Base-by-base conservation (phyloP, 2,113 vertebrate genomes). In the Ptilorrhoa leucosticta region DNA sequence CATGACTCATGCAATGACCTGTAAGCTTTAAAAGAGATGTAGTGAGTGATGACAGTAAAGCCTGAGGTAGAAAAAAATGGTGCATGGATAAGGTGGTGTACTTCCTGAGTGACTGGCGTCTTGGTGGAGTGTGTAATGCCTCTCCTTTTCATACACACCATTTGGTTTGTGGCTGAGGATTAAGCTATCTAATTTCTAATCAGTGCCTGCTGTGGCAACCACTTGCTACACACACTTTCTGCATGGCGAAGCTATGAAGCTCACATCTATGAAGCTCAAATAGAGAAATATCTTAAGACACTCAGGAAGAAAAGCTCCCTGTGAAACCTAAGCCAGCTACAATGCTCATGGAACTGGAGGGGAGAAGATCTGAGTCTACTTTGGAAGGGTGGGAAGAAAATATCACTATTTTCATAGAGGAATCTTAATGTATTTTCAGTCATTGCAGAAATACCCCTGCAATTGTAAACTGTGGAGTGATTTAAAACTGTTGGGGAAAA, bases 81-180 rank as follows among this genome's bases (percentile, higher is more conserved):
- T 76, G 11, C 7, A 4, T 37, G 17, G 86, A 80, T 54, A 70
- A 71, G 51, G 39, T 19, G 26, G 8, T 76, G 39, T n/a, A 26
- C 20, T 66, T 76, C n/a, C 66, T 63, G 48, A 64, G 40, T 20
- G 58, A 76, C 68, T 22, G 16, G 23, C 0, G 0, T 26, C 31
- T 30, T 40, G 13, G 19, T 54, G 39, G 30, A 51, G 3, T 0
- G 0, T 15, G 30, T n/a, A 61, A 48, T 48, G 22, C 16, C 26
- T 83, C 71, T 68, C 13, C 31, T 53, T 71, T 48, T 45, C 50
- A 53, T 20, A 83, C 13, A 54, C 40, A 22, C 11, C 1, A 6
- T 42, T 75, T 81, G 51, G 20, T 92, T 63, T 9, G 12, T 24
- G 26, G 35, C 24, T 80, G 16, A 88, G 30, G 40, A 70, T 57